Conservation (phyloP, 2,888 invertebrate species). For the Diarsia mendica region DNA sequence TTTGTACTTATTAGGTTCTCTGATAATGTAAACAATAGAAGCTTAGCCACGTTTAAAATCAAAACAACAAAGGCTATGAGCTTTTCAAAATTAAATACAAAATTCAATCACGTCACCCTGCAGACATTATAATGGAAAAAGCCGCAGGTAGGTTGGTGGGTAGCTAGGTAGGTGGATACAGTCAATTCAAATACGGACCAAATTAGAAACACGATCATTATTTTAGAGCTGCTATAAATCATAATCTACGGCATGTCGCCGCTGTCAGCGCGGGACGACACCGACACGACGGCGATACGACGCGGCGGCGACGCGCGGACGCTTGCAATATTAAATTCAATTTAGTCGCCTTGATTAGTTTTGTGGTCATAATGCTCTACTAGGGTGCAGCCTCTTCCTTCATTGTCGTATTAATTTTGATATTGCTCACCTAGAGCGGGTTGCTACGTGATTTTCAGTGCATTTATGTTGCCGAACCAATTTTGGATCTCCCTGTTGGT, state of each 20-base stretch:
- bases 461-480: slow-evolving; percentile 46
- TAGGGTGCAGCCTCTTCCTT: slow-evolving; percentile 74
- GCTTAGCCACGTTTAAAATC: slow-evolving; percentile 15
- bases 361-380: slow-evolving; percentile 78
- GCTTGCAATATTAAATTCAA: slow-evolving; percentile 87
- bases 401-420: slow-evolving; percentile 72
- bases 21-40: background rate
- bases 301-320: slow-evolving; percentile 62
- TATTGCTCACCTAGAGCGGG: slow-evolving; percentile 49
- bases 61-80: slow-evolving; percentile 36
- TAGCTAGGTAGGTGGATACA: slow-evolving; percentile 26
- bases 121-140: slow-evolving; percentile 53
- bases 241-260: slow-evolving; percentile 70
- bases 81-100: slow-evolving; percentile 46
- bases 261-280: slow-evolving; percentile 58
- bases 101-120: slow-evolving; percentile 48
- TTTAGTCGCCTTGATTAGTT: slow-evolving; percentile 86
- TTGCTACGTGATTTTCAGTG: slow-evolving; percentile 46
- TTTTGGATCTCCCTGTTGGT: slow-evolving; percentile 17
- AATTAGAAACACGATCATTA: slow-evolving; percentile 60
- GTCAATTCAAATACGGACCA: slow-evolving; percentile 48
- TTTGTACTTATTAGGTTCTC: background rate
- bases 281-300: slow-evolving; percentile 20
- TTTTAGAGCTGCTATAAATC: slow-evolving; percentile 68
- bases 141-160: slow-evolving; percentile 33